phyloP scores from a whole-genome alignment of 37 sponge, comb jelly and placozoan genomes.

The Axinella damicornis region DNA sequence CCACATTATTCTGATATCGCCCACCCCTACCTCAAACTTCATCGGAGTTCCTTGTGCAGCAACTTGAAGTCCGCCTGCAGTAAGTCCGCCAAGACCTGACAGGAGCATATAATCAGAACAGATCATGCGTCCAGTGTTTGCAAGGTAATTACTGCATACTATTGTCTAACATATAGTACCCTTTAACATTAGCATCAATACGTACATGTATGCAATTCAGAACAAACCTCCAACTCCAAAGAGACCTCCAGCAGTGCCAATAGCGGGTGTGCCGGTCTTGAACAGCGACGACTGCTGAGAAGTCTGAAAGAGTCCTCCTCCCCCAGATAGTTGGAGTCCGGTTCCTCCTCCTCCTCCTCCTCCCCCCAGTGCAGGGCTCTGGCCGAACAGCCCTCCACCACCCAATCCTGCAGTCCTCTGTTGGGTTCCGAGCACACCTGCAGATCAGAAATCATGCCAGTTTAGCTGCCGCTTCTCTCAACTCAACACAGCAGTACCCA shows the following conservation, averaged over 20 bases:
- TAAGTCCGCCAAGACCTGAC: no score
- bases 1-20: neutral
- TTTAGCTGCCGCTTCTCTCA: no score
- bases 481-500: no score
- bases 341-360: neutral
- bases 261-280: conserved; percentile 29
- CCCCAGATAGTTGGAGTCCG: neutral
- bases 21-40: conserved; percentile 42
- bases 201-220: no score
- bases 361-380: conserved; percentile 29
- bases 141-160: no score
- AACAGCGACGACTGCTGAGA: neutral
- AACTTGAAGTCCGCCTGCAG: no score
- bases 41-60: neutral
- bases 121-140: no score
- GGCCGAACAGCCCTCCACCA: conserved; percentile 38
- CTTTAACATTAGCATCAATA: no score
- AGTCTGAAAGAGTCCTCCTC: conserved; percentile 50
- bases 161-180: no score
- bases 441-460: neutral
- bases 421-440: conserved; percentile 23
- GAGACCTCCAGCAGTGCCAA: conserved; percentile 41
- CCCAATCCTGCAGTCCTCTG: conserved; percentile 20
- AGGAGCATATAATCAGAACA: no score
- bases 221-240: neutral